These are phyloP conservation scores for Drosophila paramelanica DNA, from an alignment of 2,888 invertebrate species.

Conservation along the genomic window DNA sequence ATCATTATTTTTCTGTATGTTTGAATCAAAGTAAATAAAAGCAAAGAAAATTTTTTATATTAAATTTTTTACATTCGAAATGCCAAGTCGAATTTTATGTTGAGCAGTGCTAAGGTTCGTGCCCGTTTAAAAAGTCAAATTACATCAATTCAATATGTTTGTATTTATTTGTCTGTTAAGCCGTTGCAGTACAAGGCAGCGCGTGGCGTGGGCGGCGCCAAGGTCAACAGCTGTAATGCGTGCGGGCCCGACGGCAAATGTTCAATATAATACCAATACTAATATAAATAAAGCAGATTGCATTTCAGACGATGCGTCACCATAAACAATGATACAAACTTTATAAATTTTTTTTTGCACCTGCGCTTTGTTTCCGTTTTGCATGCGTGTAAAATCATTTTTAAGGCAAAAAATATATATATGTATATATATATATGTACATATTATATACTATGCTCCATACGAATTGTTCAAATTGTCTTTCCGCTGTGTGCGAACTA, in stretches of 20 bases:
- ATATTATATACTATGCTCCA: constrained; percentile 36
- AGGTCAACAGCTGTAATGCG: constrained; percentile 51
- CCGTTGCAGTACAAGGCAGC: constrained; percentile 54
- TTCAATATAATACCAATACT: constrained; percentile 18
- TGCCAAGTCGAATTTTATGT: neutral
- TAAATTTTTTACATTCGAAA: too few relatives aligned
- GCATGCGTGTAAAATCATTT: constrained; percentile 29
- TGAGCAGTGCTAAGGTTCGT: constrained; percentile 13
- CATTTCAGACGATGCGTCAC: constrained; percentile 68
- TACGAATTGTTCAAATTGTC: constrained; percentile 43
- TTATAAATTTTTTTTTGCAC: constrained; percentile 53
- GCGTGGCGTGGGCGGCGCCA: constrained; percentile 56
- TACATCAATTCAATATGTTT: constrained; percentile 6
- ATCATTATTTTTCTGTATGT: too few relatives aligned
- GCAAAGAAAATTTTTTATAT: too few relatives aligned
- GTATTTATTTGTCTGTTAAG: constrained; percentile 2
- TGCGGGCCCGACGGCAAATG: constrained; percentile 20
- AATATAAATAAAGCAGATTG: constrained; percentile 50
- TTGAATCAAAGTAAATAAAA: too few relatives aligned
- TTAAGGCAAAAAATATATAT: constrained; percentile 33
- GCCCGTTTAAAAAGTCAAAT: constrained; percentile 6
- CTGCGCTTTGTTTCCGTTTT: constrained; percentile 74
- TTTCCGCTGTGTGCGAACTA: constrained; percentile 36
- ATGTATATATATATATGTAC: constrained; percentile 14
- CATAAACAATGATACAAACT: constrained; percentile 22